Conservation (phyloP, 2,888 invertebrate genomes). For the Helicoverpa assulta region DNA sequence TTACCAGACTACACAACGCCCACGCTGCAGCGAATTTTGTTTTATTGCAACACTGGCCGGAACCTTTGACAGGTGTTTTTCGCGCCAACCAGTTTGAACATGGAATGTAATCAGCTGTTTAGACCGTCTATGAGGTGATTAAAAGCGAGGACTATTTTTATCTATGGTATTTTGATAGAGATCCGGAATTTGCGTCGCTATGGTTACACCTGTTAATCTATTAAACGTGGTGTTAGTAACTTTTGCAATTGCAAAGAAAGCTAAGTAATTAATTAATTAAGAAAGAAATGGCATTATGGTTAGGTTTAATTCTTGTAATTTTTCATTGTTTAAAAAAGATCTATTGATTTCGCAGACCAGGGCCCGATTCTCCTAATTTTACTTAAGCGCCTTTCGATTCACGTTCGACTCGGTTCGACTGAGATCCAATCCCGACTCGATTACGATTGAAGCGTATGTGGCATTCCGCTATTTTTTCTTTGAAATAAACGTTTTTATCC, state of each 20-base stretch:
- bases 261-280: no score
- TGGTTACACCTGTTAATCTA: constrained; percentile 36
- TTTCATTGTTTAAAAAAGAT: no score
- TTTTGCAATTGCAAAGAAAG: no score
- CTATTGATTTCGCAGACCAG: constrained; percentile 25
- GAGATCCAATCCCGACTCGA: no score
- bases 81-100: constrained; percentile 15
- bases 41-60: constrained; percentile 35
- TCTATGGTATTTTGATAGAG: constrained; percentile 31
- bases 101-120: constrained; percentile 19
- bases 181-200: constrained; percentile 36
- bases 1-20: constrained; percentile 54
- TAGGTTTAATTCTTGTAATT: no score
- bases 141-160: constrained; percentile 27
- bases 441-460: no score
- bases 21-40: constrained; percentile 35
- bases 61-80: constrained; percentile 37
- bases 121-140: constrained; percentile 10
- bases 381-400: no score
- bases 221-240: neutral
- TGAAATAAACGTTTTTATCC: no score
- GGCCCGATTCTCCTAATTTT: no score
- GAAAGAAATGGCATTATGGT: no score
- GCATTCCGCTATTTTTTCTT: no score
- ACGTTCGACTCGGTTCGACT: no score